Evolutionary conservation across 2,797 vertebrate genomes (phyloP).

Genomic region (Urosaurus nigricauda): DNA sequence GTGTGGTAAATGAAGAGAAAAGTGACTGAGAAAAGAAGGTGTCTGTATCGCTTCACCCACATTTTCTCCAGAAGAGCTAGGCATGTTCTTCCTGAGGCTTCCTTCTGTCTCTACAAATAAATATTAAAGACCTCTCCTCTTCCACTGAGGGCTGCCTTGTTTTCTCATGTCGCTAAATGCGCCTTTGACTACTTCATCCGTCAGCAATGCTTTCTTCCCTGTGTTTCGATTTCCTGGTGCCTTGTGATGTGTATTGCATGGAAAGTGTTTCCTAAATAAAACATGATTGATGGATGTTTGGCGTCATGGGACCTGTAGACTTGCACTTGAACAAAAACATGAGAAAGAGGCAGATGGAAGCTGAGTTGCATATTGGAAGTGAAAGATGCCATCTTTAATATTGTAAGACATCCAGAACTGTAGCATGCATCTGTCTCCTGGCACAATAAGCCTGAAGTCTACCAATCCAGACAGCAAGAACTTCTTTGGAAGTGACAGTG

Average conservation of each 20-base stretch:
- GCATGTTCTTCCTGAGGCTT: neutral
- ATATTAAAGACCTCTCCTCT: slow-evolving; percentile 45
- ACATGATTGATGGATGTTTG: slow-evolving; percentile 18
- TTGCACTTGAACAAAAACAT: neutral
- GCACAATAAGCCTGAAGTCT: slow-evolving; percentile 14
- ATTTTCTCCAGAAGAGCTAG: neutral
- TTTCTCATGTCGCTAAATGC: slow-evolving; percentile 14
- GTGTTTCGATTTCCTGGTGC: slow-evolving; percentile 37
- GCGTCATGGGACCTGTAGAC: neutral
- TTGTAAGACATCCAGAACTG: slow-evolving; percentile 1
- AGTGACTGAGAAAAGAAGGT: neutral
- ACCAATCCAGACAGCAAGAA: neutral
- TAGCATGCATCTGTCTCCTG: slow-evolving; percentile 17
- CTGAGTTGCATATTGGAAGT: slow-evolving; percentile 25
- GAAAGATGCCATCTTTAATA: slow-evolving; percentile 21
- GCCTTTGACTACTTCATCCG: slow-evolving; percentile 45
- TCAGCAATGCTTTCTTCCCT: neutral
- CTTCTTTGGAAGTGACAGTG: neutral
- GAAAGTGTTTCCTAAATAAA: slow-evolving; percentile 45
- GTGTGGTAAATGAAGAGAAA: neutral
- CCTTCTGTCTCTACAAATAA: slow-evolving; percentile 32
- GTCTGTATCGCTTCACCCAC: neutral
- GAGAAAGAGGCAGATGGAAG: slow-evolving; percentile 12
- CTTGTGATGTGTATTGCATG: slow-evolving; percentile 30
- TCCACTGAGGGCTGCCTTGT: slow-evolving; percentile 1